Conservation (phyloP, 2,888 invertebrate species). For the Drosophila villosipedis region DNA sequence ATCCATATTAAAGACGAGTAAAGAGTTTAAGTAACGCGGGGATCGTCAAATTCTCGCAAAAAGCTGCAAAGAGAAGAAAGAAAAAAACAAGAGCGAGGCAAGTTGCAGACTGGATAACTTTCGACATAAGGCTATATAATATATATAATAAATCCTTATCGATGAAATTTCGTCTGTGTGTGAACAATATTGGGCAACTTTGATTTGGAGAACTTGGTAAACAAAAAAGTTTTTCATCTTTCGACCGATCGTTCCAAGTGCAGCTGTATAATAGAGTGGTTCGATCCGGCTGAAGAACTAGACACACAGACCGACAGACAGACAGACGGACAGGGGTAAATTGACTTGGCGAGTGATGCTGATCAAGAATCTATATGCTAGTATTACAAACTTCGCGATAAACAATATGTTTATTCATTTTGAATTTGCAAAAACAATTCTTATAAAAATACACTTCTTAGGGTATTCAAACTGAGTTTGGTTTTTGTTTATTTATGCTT, state of each 20-base stretch:
- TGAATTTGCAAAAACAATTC: neutral
- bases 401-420: too few relatives aligned
- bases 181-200: too few relatives aligned
- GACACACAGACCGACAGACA: neutral
- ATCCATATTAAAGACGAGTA: neutral
- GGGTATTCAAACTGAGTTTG: constrained; percentile 9
- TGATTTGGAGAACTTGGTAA: neutral
- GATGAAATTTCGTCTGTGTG: neutral
- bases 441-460: neutral
- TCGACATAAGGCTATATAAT: neutral
- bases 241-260: neutral
- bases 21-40: too few relatives aligned
- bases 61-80: neutral
- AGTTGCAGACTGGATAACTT: neutral
- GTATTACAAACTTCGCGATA: neutral
- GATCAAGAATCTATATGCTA: neutral
- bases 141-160: too few relatives aligned
- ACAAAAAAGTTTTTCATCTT: neutral
- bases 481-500: neutral
- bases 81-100: neutral
- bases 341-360: neutral
- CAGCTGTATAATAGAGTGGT: neutral
- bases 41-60: neutral
- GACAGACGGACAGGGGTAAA: neutral
- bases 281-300: neutral